Evolutionary conservation across 2,888 invertebrate species (phyloP), one percentile per base, ranked within the genome.

Genomic region (Philopedon plagiatum): DNA sequence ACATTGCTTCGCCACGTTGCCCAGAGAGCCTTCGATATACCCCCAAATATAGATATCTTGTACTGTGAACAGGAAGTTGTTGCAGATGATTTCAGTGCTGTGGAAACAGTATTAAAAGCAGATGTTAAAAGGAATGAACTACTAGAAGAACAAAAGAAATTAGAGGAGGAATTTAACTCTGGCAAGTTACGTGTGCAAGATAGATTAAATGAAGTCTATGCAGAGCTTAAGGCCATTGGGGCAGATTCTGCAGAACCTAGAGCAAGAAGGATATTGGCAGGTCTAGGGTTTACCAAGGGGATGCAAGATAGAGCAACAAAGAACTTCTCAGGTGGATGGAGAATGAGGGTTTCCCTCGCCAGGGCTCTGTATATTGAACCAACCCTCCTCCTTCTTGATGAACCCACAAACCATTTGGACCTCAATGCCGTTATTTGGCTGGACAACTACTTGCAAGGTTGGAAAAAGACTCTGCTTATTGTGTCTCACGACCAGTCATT

Each of bases 401-500:
- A 99, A 89, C 99, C 99, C 76, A 99, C 99, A 0, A 99, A 99
- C 87, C 99, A 99, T 87, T 92, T 99, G 80, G 99, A 99, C 89
- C 89, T 99, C 70, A 99, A 99, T 83, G 99, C 99, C 76, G 99
- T 99, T 58, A 99, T 99, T 89, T 99, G 99, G 99, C 89, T 99
- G 67, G 99, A 99, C 84, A 99, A 99, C 93, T 99, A 99, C 84
- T 88, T 99, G 19, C 98, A 99, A 89, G 91, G 91, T 1, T 99
- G 99, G 99, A 99, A 99, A 86, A 99, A 99, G 84, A 99, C 99
- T 0, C 87, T 99, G 2, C 87, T 99, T 29, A 94, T 99, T 71
- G 99, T 99, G 9, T 99, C 99, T 81, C 99, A 99, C 91, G 99
- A 99, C 89, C 99, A 99, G 87, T 97, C 97, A 77, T 99, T 99